Evolutionary conservation across 2,797 vertebrate genomes (phyloP), one percentile per base, ranked within the genome.

Genomic region (Rousettus madagascariensis): DNA sequence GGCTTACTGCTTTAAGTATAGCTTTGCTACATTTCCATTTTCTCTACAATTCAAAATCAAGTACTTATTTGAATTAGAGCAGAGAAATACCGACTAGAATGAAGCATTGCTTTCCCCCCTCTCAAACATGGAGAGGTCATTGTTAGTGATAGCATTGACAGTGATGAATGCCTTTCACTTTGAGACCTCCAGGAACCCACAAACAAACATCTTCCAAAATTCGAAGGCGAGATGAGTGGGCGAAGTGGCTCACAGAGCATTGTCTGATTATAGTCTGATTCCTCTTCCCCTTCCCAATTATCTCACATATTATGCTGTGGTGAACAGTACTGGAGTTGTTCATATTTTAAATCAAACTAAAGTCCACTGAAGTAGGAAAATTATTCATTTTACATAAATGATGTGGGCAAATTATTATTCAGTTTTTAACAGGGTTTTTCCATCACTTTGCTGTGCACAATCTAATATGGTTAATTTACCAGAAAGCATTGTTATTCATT

Each of bases 381-480:
- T 96, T 74, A 95, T 95, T 94, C 95, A 82, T 88, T 96, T 95
- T 91, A 92, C 36, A 6, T 90, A 95, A 95, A 93, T 82, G 97
- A 95, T 97, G 83, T 74, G 71, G 79, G 88, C 65, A 94, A 93
- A 96, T 96, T 95, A 95, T 94, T 95, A 85, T 95, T 95, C 97
- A 19, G 1, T 87, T 97, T 97, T 96, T 78, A 95, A 95, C 90
- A 86, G 74, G 51, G 68, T 72, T 95, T 94, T 91, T 24, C 88
- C 36, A 88, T 96, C 91, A 49, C 90, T 96, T 93, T 95, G 85
- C 74, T 30, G 51, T 85, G 96, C 79, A 72, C 49, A 74, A 49
- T 75, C 94, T 90, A 94, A 94, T 80, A 66, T 4, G 83, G 96
- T 94, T 97, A 97, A 97, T 97, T 98, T 97, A 96, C 94, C 97